phyloP scores from a whole-genome alignment of 2,113 vertebrate species.

The Corythornis madagascariensis region DNA sequence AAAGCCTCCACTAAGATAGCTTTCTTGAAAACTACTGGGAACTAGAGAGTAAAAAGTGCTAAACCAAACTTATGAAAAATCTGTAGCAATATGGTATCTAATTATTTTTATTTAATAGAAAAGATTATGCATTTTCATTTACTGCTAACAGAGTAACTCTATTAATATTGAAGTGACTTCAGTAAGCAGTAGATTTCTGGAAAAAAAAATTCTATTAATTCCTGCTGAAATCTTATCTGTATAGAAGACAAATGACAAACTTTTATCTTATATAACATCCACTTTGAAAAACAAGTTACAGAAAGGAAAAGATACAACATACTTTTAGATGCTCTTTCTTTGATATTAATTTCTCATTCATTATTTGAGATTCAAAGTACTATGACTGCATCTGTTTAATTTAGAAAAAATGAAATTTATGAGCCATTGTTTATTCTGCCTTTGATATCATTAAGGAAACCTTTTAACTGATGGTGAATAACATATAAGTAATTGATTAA shows the following conservation, averaged over 20 bases:
- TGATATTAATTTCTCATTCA: background rate
- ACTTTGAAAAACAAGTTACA: background rate
- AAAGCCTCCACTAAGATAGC: background rate
- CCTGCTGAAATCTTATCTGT: background rate
- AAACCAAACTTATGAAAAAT: background rate
- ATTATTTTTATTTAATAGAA: background rate
- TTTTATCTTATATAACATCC: background rate
- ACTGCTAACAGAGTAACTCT: background rate
- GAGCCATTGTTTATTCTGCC: conserved; percentile 50
- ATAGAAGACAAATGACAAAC: background rate
- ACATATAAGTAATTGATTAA: conserved; percentile 70
- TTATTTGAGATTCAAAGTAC: background rate
- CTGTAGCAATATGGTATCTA: background rate
- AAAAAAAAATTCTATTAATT: background rate
- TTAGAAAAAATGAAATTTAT: conserved; percentile 3
- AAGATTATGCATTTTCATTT: background rate
- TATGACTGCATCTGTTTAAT: background rate
- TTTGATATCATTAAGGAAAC: conserved; percentile 43
- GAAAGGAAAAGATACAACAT: background rate
- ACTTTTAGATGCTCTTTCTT: background rate
- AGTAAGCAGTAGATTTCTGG: background rate
- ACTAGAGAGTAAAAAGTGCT: background rate
- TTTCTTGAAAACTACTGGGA: background rate
- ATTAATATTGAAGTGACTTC: background rate
- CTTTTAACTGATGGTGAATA: conserved; percentile 50